Evolutionary conservation across 2,888 invertebrate genomes (phyloP).

Genomic region (Andrena trimmerana): DNA sequence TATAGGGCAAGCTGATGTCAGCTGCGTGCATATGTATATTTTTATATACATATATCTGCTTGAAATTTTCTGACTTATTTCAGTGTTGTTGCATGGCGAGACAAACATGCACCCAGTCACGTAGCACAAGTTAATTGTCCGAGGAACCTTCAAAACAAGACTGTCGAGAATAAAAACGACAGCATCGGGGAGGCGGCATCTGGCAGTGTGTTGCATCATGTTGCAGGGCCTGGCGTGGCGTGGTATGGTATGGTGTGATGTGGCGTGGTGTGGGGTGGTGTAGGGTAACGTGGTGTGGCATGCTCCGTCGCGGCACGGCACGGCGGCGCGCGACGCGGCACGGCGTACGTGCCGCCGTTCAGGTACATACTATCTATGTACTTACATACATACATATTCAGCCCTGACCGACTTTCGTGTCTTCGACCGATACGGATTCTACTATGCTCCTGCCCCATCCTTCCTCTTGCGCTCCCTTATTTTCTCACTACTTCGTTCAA

Average conservation of each 20-base stretch:
- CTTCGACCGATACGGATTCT: slow-evolving; percentile 43
- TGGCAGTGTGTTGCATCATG: not conserved
- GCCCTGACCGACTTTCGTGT: slow-evolving; percentile 63
- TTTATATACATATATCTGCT: too few relatives aligned
- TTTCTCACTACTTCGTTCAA: not conserved
- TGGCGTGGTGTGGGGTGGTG: too few relatives aligned
- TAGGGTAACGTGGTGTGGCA: not conserved
- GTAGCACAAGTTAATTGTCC: not conserved
- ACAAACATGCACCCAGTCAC: not conserved
- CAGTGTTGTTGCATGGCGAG: too few relatives aligned
- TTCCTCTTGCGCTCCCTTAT: not conserved
- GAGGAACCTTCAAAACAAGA: slow-evolving; percentile 11
- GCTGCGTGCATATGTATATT: too few relatives aligned
- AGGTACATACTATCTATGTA: slow-evolving; percentile 11
- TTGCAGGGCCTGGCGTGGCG: not conserved
- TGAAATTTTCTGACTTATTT: too few relatives aligned
- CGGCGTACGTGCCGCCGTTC: slow-evolving; percentile 48
- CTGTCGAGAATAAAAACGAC: slow-evolving; percentile 4
- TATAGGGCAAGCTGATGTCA: too few relatives aligned
- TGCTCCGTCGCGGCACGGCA: not conserved
- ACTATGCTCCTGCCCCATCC: not conserved
- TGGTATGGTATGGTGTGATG: not conserved
- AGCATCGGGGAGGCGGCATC: not conserved
- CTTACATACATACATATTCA: slow-evolving; percentile 11
- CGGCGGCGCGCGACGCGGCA: not conserved